Percentiles rank a stretch among this genome's conserved stretches.
Conservation (phyloP, 2,113 vertebrate species). For the Tyrannus savana region DNA sequence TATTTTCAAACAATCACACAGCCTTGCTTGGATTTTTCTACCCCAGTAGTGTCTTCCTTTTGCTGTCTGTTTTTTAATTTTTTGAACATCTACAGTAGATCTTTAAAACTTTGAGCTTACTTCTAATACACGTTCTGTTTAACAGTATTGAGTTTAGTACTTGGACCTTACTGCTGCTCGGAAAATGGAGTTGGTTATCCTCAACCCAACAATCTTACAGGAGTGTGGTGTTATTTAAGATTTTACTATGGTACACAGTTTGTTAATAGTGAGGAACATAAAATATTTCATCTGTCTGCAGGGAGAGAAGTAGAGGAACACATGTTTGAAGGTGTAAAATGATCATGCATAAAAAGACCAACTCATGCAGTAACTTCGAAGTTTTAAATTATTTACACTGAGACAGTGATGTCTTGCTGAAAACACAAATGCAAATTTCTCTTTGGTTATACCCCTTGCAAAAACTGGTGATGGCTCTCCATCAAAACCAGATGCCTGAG, state of each 20-base stretch:
- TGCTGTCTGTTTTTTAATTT: neutral
- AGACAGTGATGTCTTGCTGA: conserved; percentile 12
- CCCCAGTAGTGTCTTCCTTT: neutral
- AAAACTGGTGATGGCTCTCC: conserved; percentile 3
- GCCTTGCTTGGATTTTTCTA: neutral
- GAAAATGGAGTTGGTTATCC: neutral
- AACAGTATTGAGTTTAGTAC: neutral
- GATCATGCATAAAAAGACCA: neutral
- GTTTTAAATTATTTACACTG: conserved; percentile 32
- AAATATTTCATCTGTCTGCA: neutral
- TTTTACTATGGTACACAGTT: neutral
- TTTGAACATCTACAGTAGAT: neutral
- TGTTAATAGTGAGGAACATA: neutral
- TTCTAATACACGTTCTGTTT: neutral
- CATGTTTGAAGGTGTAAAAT: neutral
- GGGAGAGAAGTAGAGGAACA: neutral
- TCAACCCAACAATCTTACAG: neutral
- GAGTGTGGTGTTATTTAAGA: neutral
- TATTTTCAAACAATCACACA: neutral
- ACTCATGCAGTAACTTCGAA: neutral
- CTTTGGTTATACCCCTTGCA: neutral
- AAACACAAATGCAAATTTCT: conserved; percentile 49
- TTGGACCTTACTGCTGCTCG: neutral
- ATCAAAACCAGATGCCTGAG: conserved; percentile 57
- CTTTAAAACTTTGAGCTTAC: neutral